Evolutionary conservation across 1,140 invertebrate genomes (phyloP).

Genomic region (Acromyrmex heyeri): DNA sequence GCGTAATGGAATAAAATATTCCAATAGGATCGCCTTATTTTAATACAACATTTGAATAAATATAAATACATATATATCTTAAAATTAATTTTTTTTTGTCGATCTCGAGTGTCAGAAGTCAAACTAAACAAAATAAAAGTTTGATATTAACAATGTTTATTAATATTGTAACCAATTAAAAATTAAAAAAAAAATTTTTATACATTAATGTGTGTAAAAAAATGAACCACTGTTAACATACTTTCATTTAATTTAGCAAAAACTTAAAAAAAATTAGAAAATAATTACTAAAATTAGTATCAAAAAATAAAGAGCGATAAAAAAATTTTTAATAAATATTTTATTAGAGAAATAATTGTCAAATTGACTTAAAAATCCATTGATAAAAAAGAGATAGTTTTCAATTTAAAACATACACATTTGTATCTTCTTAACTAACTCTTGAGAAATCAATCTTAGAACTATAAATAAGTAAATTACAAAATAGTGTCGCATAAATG

Average conservation of each 20-base stretch:
- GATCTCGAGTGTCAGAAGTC: neutral
- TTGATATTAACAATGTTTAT: neutral
- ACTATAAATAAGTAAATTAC: neutral
- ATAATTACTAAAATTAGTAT: neutral
- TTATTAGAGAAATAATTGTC: neutral
- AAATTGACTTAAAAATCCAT: constrained; percentile 7
- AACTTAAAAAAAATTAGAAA: neutral
- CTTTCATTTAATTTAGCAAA: neutral
- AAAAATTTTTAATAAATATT: neutral
- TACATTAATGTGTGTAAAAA: neutral
- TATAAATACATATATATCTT: neutral
- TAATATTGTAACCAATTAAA: neutral
- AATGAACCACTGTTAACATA: constrained; percentile 1
- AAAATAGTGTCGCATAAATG: neutral
- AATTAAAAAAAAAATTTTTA: neutral
- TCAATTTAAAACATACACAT: neutral
- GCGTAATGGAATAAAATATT: constrained; percentile 15
- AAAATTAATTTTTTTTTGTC: neutral
- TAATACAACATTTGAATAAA: constrained; percentile 5
- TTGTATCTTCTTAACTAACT: neutral
- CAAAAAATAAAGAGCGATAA: neutral
- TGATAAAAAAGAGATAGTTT: neutral
- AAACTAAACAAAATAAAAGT: neutral
- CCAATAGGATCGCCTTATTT: neutral
- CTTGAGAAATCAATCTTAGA: neutral